Percentiles rank a stretch among this genome's conserved stretches.
Evolutionary conservation across 2,113 vertebrate genomes (phyloP).

Genomic region (Ptilonorhynchus violaceus): DNA sequence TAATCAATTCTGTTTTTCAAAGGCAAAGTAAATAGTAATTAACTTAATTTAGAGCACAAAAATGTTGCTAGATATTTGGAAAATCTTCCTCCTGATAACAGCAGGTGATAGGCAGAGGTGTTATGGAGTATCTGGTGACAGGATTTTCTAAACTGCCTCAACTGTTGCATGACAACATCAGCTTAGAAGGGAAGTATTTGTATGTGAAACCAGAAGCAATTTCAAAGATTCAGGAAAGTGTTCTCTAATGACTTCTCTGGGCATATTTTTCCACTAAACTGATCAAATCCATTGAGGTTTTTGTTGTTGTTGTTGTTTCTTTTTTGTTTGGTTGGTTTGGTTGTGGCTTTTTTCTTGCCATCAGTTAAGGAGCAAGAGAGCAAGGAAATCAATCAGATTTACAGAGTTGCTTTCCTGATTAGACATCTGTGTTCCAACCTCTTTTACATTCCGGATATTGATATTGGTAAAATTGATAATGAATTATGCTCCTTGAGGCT

Average conservation of each 20-base stretch:
- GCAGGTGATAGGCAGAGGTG: not conserved
- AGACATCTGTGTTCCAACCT: conserved; percentile 27
- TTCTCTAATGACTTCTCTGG: not conserved
- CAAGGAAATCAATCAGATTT: conserved; percentile 36
- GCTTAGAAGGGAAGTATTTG: not conserved
- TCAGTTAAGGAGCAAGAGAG: conserved; percentile 49
- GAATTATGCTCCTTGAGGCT: conserved; percentile 61
- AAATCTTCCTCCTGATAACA: not conserved
- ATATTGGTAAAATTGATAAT: conserved; percentile 53
- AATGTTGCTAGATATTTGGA: not conserved
- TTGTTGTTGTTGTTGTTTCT: not conserved
- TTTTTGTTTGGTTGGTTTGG: not conserved
- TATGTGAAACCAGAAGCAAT: not conserved
- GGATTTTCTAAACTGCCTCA: not conserved
- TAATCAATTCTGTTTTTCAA: not conserved
- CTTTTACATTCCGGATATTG: not conserved
- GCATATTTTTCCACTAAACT: not conserved
- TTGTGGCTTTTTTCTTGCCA: not conserved
- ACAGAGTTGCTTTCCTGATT: conserved; percentile 4
- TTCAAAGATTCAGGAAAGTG: not conserved
- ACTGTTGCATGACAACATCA: not conserved
- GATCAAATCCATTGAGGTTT: not conserved
- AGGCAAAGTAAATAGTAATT: not conserved
- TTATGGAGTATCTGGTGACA: not conserved
- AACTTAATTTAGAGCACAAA: not conserved